These are phyloP conservation scores for Temnothorax nylanderi DNA, from an alignment of 1,140 invertebrate species.

Conservation along the genomic window DNA sequence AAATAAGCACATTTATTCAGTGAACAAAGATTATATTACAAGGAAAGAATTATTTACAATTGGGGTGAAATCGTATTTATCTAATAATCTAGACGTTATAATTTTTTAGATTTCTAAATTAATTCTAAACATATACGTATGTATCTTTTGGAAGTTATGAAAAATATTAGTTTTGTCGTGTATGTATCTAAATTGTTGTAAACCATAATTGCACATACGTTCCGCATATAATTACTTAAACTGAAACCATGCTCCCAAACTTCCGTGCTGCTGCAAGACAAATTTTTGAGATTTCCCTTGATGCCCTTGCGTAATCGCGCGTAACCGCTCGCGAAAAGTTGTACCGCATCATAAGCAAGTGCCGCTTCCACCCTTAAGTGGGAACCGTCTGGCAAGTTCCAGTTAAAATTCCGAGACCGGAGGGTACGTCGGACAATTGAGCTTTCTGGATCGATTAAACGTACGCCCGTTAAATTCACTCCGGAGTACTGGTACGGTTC, in stretches of 20 bases:
- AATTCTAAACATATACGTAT: background rate
- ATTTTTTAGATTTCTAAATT: background rate
- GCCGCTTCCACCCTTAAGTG: slow-evolving; percentile 94
- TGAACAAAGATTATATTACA: background rate
- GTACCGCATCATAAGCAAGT: slow-evolving; percentile 97
- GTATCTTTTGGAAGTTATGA: background rate
- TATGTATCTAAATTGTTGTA: background rate
- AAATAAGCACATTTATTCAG: background rate
- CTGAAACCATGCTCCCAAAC: slow-evolving; percentile 93
- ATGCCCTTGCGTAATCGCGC: slow-evolving; percentile 93
- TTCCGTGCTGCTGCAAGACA: slow-evolving; percentile 91
- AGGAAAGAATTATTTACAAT: background rate
- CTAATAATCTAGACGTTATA: background rate
- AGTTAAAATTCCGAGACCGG: slow-evolving; percentile 67
- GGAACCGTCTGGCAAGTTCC: slow-evolving; percentile 70
- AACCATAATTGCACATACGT: slow-evolving; percentile 86
- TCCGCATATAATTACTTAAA: slow-evolving; percentile 94
- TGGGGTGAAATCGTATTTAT: background rate
- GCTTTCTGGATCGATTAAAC: slow-evolving; percentile 89
- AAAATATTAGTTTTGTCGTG: background rate
- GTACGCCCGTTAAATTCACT: slow-evolving; percentile 93
- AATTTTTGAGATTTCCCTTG: slow-evolving; percentile 92
- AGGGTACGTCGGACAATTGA: slow-evolving; percentile 86
- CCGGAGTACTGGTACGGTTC: slow-evolving; percentile 93
- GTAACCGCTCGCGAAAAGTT: slow-evolving; percentile 95